These are phyloP conservation scores for Microctonus aethiopoides DNA, from an alignment of 2,888 invertebrate species.

Conservation along the genomic window DNA sequence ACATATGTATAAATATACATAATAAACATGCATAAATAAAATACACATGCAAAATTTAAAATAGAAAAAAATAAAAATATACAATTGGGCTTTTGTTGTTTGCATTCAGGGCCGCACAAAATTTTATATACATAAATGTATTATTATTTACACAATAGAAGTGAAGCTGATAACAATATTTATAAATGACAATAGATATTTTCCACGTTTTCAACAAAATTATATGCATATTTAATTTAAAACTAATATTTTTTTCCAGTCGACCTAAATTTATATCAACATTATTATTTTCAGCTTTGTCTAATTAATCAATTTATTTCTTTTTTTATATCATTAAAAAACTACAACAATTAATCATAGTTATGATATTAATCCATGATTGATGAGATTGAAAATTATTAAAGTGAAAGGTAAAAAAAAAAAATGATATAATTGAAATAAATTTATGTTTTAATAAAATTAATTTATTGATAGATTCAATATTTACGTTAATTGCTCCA, in stretches of 20 bases:
- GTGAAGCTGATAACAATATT: slow-evolving; percentile 17
- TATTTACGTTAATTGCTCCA: not conserved
- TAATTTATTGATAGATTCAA: not conserved
- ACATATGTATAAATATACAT: too few species aligned
- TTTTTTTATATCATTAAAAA: not conserved
- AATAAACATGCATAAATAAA: too few species aligned
- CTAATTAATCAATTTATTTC: not conserved
- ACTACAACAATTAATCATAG: not conserved
- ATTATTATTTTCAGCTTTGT: not conserved
- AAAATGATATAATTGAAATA: too few species aligned
- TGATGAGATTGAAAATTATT: not conserved
- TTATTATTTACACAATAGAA: slow-evolving; percentile 18
- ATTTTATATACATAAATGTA: too few species aligned
- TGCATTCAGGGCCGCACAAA: not conserved
- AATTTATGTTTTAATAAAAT: not conserved
- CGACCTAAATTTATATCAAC: slow-evolving; percentile 10
- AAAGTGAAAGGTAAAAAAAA: too few species aligned
- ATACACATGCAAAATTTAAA: not conserved
- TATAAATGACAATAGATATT: slow-evolving; percentile 11
- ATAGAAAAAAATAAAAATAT: slow-evolving; percentile 1
- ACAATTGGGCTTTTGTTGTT: slow-evolving; percentile 7
- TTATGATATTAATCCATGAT: not conserved
- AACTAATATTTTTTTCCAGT: not conserved
- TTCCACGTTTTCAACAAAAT: not conserved
- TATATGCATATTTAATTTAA: slow-evolving; percentile 3